Conservation (phyloP, 2,113 vertebrate species). For the Muntiacus muntjak region DNA sequence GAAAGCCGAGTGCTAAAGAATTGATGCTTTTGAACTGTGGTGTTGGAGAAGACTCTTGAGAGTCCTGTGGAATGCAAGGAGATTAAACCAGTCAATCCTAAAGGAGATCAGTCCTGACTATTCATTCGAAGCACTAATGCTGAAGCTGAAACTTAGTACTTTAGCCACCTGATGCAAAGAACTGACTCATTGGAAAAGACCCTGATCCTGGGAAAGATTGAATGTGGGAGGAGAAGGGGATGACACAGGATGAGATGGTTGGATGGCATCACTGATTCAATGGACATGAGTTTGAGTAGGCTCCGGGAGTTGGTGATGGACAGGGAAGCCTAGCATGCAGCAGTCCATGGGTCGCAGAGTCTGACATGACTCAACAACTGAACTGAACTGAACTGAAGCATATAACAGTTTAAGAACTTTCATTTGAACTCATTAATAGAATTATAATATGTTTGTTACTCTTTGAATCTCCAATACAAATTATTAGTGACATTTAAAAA, state of each 20-base stretch:
- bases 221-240: neutral
- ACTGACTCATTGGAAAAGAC: neutral
- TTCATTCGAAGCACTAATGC: neutral
- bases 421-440: neutral
- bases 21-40: neutral
- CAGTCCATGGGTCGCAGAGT: neutral
- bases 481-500: neutral
- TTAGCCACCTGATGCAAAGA: neutral
- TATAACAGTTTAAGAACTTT: neutral
- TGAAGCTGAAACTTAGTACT: neutral
- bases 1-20: accelerated
- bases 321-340: neutral
- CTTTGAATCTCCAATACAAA: neutral
- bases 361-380: neutral
- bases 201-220: neutral
- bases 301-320: neutral
- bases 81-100: neutral
- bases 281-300: neutral
- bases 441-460: neutral
- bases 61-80: neutral
- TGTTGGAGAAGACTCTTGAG: neutral
- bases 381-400: neutral
- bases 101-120: neutral
- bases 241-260: neutral
- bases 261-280: neutral